Evolutionary conservation across 2,113 vertebrate genomes (phyloP).

Genomic region (Oenanthe melanoleuca): DNA sequence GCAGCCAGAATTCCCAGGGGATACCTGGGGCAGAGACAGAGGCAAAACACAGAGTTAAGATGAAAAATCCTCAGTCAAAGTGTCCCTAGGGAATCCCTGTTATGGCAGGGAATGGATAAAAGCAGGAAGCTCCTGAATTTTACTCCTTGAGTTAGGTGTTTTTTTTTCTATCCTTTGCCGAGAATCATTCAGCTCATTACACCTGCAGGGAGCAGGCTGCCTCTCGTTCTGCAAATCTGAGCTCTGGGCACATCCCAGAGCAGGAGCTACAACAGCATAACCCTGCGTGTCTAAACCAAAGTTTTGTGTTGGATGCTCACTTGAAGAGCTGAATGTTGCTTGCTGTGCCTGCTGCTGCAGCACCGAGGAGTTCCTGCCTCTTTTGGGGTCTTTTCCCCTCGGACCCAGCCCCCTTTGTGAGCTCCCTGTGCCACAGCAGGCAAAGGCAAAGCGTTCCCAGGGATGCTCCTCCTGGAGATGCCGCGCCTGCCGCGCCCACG

Average conservation of each 20-base stretch:
- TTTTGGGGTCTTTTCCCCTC: background rate
- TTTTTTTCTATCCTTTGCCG: background rate
- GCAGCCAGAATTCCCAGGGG: background rate
- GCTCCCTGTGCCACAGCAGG: background rate
- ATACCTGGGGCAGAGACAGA: background rate
- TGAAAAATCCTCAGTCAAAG: background rate
- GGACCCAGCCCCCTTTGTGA: background rate
- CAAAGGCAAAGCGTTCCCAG: background rate
- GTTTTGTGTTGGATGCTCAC: fast-evolving
- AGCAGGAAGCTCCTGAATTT: background rate
- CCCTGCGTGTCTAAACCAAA: background rate
- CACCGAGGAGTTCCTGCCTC: slow-evolving; percentile 15
- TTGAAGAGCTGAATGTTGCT: background rate
- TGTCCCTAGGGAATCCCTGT: background rate
- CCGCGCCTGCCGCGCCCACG: background rate
- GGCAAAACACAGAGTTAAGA: background rate
- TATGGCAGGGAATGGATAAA: background rate
- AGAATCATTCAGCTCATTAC: background rate
- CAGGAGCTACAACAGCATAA: background rate
- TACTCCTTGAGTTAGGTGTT: background rate
- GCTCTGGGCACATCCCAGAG: background rate
- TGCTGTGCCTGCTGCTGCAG: background rate
- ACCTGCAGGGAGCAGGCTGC: background rate
- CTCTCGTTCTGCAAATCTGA: background rate
- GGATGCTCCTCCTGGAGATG: fast-evolving